Evolutionary conservation across 2,797 vertebrate genomes (phyloP).

Genomic region (Halcyon badia): DNA sequence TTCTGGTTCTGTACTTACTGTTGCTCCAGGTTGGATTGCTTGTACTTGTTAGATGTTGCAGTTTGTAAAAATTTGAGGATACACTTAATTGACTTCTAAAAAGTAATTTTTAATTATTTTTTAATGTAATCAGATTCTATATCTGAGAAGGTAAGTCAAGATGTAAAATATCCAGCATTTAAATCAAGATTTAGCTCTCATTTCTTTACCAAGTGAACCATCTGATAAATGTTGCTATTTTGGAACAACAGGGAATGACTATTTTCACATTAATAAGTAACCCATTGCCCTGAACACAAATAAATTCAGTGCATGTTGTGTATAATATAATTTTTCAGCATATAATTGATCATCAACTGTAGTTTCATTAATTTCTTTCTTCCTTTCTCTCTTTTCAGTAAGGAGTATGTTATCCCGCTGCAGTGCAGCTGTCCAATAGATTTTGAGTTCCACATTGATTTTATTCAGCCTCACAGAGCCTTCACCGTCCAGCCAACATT

Average conservation of each 20-base stretch:
- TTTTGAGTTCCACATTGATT: slow-evolving; percentile 90
- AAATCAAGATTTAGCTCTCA: background rate
- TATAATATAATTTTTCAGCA: background rate
- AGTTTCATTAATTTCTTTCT: slow-evolving; percentile 9
- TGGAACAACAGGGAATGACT: background rate
- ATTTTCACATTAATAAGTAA: background rate
- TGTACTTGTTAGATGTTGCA: background rate
- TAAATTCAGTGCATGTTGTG: background rate
- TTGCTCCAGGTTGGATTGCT: background rate
- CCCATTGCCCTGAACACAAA: background rate
- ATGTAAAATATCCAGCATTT: background rate
- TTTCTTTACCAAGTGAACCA: background rate
- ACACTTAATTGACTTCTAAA: background rate
- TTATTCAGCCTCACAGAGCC: slow-evolving; percentile 85
- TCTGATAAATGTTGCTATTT: background rate
- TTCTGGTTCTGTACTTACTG: background rate
- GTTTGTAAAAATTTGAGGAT: background rate
- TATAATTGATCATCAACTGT: background rate
- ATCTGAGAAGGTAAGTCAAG: background rate
- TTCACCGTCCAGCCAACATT: slow-evolving; percentile 86
- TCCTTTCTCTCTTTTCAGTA: slow-evolving; percentile 77
- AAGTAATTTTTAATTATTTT: background rate
- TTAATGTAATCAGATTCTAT: background rate
- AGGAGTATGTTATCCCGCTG: slow-evolving; percentile 85
- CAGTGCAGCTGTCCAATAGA: slow-evolving; percentile 92